Evolutionary conservation across 2,113 vertebrate species (phyloP).

Genomic region (Pardalotus punctatus): DNA sequence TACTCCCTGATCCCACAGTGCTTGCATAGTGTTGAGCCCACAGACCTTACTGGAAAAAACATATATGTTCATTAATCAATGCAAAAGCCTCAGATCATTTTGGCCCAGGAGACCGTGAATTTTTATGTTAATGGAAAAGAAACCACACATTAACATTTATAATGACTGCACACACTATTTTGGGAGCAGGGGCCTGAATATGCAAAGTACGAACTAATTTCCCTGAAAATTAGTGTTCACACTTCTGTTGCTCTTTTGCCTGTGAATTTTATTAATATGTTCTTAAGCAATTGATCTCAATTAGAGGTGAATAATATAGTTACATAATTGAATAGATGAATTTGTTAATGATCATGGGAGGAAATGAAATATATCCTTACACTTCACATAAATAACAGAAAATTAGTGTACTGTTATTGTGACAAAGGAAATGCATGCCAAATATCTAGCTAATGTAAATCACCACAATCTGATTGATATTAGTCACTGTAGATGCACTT

Average conservation of each 20-base stretch:
- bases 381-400: not conserved
- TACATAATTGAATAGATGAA: not conserved
- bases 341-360: not conserved
- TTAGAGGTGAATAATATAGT: not conserved
- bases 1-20: not conserved
- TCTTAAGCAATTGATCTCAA: not conserved
- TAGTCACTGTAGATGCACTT: not conserved
- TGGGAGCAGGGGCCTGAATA: not conserved
- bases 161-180: not conserved
- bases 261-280: not conserved
- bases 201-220: not conserved
- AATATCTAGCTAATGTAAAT: not conserved
- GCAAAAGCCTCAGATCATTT: not conserved
- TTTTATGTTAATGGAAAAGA: not conserved
- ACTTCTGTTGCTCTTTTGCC: not conserved
- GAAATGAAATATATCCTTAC: not conserved
- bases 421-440: not conserved
- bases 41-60: not conserved
- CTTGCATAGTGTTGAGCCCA: not conserved
- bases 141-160: not conserved
- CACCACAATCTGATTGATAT: not conserved
- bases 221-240: not conserved
- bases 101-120: not conserved
- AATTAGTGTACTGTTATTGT: not conserved
- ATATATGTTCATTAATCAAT: not conserved